Evolutionary conservation across 2,797 vertebrate genomes (phyloP).

Genomic region (Galaxias olidus): DNA sequence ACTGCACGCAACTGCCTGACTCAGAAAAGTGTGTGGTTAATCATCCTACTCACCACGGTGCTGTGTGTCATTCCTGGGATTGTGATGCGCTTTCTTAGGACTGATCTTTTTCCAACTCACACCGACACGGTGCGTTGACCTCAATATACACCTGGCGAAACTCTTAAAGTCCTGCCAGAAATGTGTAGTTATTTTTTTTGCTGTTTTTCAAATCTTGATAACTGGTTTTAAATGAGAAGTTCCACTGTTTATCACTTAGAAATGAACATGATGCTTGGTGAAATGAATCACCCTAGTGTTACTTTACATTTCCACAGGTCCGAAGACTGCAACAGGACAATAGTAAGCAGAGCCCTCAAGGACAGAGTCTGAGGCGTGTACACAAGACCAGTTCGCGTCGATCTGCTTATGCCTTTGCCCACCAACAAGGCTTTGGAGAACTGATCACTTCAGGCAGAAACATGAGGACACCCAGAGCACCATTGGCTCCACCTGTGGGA

Average conservation of each 20-base stretch:
- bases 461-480: constrained; percentile 63
- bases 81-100: constrained; percentile 74
- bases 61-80: constrained; percentile 78
- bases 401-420: constrained; percentile 83
- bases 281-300: neutral
- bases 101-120: constrained; percentile 72
- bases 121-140: constrained; percentile 74
- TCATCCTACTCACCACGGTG: constrained; percentile 82
- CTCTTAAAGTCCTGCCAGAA: too few species aligned
- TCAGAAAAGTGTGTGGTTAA: constrained; percentile 80
- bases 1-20: constrained; percentile 74
- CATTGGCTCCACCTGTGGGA: constrained; percentile 50
- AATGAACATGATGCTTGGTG: neutral
- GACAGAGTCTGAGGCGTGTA: constrained; percentile 69
- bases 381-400: constrained; percentile 81
- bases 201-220: too few species aligned
- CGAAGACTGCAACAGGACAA: constrained; percentile 74
- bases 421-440: constrained; percentile 84
- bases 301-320: constrained; percentile 63
- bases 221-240: neutral
- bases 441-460: constrained; percentile 86
- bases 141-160: neutral
- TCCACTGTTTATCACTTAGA: too few species aligned
- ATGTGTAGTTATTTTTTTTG: too few species aligned
- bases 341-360: constrained; percentile 69